phyloP scores from a whole-genome alignment of 2,797 vertebrate genomes.

The Thaleichthys pacificus region DNA sequence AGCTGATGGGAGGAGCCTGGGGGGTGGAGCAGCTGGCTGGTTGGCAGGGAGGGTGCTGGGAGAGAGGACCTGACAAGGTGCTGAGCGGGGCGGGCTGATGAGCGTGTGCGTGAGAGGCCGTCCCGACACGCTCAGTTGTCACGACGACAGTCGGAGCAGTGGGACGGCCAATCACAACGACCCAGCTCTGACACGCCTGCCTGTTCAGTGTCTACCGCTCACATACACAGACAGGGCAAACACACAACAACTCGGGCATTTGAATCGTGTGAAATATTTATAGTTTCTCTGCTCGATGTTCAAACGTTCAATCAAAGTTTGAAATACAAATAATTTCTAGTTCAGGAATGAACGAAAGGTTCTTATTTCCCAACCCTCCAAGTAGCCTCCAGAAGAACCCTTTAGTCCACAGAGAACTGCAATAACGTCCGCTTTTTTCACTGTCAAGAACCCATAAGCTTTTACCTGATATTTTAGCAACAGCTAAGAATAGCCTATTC shows the following conservation, averaged over 20 bases:
- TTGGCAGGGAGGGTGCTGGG: conserved; percentile 31
- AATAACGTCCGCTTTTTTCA: background rate
- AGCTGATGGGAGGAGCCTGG: conserved; percentile 44
- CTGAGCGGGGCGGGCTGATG: conserved; percentile 23
- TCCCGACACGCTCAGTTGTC: background rate
- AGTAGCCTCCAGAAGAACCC: too few species aligned
- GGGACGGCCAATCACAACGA: background rate
- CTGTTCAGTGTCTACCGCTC: too few species aligned
- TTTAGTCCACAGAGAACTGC: too few species aligned
- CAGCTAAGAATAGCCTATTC: conserved; percentile 33
- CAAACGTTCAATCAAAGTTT: too few species aligned
- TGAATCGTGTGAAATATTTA: too few species aligned
- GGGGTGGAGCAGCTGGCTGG: conserved; percentile 55
- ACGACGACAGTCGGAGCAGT: background rate
- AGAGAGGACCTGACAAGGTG: conserved; percentile 56
- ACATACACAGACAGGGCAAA: too few species aligned
- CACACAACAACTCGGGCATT: too few species aligned
- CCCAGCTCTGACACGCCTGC: too few species aligned
- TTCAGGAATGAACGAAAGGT: too few species aligned
- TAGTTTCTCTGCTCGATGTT: too few species aligned
- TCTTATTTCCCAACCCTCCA: too few species aligned
- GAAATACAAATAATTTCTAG: too few species aligned
- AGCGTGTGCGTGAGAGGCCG: background rate
- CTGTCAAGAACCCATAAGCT: conserved; percentile 10
- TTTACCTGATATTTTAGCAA: conserved; percentile 30